Conservation (phyloP, 2,888 invertebrate genomes). For the Monoplex corrugatus region DNA sequence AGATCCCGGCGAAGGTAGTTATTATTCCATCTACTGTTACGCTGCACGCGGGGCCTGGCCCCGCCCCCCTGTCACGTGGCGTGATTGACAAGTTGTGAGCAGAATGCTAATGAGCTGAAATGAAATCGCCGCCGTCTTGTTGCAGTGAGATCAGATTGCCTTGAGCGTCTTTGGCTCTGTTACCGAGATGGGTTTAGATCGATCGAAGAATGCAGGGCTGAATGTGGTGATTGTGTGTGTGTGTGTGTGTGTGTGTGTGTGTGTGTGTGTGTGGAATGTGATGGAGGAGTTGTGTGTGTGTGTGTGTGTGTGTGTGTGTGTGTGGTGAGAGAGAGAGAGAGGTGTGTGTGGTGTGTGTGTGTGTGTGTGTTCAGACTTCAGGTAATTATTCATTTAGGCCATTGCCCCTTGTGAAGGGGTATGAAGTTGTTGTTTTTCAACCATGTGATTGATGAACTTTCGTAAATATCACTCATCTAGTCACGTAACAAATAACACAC, state of each 20-base stretch:
- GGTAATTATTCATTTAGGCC: neutral
- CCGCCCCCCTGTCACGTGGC: slow-evolving; percentile 39
- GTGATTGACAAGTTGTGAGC: slow-evolving; percentile 44
- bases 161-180: neutral
- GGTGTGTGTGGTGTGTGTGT: neutral
- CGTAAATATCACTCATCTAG: too few species aligned
- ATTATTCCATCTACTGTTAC: slow-evolving; percentile 38
- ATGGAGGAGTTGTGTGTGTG: neutral
- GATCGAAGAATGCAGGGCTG: too few species aligned
- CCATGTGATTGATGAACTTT: too few species aligned
- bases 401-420: too few species aligned
- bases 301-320: neutral
- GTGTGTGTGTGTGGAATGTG: neutral
- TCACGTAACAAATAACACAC: too few species aligned
- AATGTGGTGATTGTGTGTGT: too few species aligned
- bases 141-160: neutral
- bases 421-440: too few species aligned
- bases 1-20: slow-evolving; percentile 7
- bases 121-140: slow-evolving; percentile 22
- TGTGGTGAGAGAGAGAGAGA: neutral
- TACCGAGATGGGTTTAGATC: too few species aligned
- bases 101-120: slow-evolving; percentile 36
- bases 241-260: too few species aligned
- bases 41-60: neutral
- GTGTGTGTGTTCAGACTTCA: neutral